Conservation (phyloP, 2,888 invertebrate genomes). For the Lasioglossum marginatum region DNA sequence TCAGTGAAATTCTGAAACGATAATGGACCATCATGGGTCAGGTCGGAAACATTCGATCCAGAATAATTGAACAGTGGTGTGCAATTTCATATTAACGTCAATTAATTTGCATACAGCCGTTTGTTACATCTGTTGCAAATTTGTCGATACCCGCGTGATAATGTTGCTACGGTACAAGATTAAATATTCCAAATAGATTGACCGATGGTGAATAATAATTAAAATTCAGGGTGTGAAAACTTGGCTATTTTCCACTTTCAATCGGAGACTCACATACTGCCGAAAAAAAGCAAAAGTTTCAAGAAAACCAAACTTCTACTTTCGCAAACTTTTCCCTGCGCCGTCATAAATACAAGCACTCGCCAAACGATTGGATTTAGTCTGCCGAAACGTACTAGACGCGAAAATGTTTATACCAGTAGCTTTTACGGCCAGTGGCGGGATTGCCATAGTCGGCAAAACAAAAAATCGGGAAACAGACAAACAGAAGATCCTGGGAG, state of each 20-base stretch:
- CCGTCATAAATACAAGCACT: not conserved
- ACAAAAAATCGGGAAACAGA: slow-evolving; percentile 1
- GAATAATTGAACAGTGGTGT: not conserved
- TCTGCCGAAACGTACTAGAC: not conserved
- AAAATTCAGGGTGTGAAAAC: too few species aligned
- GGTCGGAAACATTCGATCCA: too few species aligned
- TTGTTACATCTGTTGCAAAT: not conserved
- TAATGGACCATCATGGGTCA: not conserved
- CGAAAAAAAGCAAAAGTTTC: not conserved
- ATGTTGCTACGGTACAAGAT: not conserved
- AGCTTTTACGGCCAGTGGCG: not conserved
- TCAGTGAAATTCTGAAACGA: not conserved
- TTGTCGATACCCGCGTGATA: not conserved
- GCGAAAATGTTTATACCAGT: not conserved
- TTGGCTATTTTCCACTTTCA: too few species aligned
- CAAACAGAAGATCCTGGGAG: slow-evolving; percentile 1
- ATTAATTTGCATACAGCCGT: not conserved
- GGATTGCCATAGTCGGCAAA: not conserved
- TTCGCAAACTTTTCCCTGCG: not conserved
- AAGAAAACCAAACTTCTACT: not conserved
- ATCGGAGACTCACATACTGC: not conserved
- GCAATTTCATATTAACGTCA: not conserved
- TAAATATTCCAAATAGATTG: not conserved
- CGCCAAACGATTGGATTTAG: not conserved
- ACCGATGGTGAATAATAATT: not conserved